Percentiles rank a stretch among this genome's conserved stretches.
These are phyloP conservation scores for Triops longicaudatus DNA, from an alignment of 1,140 invertebrate genomes.

Conservation along the genomic window DNA sequence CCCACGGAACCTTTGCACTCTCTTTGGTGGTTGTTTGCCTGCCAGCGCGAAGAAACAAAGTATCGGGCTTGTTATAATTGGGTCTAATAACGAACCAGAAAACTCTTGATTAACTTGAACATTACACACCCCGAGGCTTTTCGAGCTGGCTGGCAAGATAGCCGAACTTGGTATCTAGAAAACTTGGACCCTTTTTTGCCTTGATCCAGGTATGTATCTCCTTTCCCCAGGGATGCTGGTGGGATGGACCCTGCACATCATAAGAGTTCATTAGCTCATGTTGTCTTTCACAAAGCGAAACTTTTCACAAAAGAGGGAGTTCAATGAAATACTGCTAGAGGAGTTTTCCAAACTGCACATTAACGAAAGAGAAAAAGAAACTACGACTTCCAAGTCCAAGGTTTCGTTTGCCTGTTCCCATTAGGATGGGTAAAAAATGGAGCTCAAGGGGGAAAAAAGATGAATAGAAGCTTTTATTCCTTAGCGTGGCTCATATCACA, in stretches of 20 bases:
- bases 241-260: not conserved
- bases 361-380: not conserved
- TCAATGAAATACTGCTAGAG: not conserved
- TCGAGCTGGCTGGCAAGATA: not conserved
- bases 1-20: not conserved
- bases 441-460: not conserved
- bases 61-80: not conserved
- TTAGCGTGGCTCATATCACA: not conserved
- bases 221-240: not conserved
- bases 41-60: not conserved
- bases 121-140: not conserved
- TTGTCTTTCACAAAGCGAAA: not conserved
- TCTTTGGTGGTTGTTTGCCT: not conserved
- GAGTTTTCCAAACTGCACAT: not conserved
- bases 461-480: not conserved
- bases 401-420: not conserved
- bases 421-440: not conserved
- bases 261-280: slow-evolving; percentile 12
- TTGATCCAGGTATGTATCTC: not conserved
- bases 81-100: not conserved
- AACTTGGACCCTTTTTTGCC: not conserved
- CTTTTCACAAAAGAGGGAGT: not conserved
- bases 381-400: not conserved
- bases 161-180: not conserved
- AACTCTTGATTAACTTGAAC: not conserved